Conservation (phyloP, 2,113 vertebrate genomes). For the Salminus brasiliensis region DNA sequence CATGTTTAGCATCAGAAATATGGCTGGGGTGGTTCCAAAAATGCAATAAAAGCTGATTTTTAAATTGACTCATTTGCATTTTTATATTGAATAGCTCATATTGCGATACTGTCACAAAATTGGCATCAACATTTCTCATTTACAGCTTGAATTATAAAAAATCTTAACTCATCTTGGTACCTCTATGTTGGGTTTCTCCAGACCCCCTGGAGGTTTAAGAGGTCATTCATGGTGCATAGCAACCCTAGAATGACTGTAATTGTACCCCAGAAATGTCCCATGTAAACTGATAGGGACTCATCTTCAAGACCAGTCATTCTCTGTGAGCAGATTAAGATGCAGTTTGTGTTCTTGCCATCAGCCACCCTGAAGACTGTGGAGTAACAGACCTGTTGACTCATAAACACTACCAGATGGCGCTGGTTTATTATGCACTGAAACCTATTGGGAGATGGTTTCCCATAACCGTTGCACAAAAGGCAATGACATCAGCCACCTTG, state of each 20-base stretch:
- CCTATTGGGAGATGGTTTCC: slow-evolving; percentile 28
- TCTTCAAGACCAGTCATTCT: neutral
- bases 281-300: slow-evolving; percentile 15
- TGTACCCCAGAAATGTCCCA: slow-evolving; percentile 14
- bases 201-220: slow-evolving; percentile 11
- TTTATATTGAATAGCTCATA: too few species aligned
- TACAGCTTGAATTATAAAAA: neutral
- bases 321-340: slow-evolving; percentile 3
- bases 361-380: neutral
- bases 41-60: too few species aligned
- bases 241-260: slow-evolving; percentile 19
- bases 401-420: slow-evolving; percentile 22
- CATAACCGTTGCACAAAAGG: slow-evolving; percentile 16
- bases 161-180: neutral
- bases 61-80: too few species aligned
- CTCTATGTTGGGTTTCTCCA: neutral
- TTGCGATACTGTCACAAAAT: neutral
- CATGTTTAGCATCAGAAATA: too few species aligned
- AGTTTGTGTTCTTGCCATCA: neutral
- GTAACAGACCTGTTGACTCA: slow-evolving; percentile 9
- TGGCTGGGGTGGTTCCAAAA: too few species aligned
- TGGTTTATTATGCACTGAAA: slow-evolving; percentile 7
- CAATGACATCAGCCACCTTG: slow-evolving; percentile 39
- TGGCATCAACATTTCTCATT: neutral
- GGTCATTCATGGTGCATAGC: neutral